These are phyloP conservation scores for Cryptophagus acutangulus DNA, from an alignment of 2,888 invertebrate species.

Conservation along the genomic window DNA sequence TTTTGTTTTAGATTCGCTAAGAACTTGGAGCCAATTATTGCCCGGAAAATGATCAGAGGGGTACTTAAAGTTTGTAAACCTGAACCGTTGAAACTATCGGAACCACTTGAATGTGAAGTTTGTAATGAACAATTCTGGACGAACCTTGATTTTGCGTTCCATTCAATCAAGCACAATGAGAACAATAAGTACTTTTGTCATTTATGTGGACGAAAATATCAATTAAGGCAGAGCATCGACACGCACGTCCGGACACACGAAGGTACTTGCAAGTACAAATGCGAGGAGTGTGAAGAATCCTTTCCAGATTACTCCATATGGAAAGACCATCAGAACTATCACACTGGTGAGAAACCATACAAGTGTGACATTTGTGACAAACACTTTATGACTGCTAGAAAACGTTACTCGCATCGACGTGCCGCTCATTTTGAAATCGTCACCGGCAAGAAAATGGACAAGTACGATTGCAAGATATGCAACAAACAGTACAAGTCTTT, in stretches of 20 bases:
- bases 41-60: too few species aligned
- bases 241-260: conserved; percentile 47
- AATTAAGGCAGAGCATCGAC: conserved; percentile 35
- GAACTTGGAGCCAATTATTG: too few species aligned
- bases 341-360: conserved; percentile 9
- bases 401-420: too few species aligned
- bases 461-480: too few species aligned
- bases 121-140: conserved; percentile 53
- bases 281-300: conserved; percentile 40
- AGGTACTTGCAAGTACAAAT: conserved; percentile 37
- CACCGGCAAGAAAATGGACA: too few species aligned
- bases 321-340: too few species aligned
- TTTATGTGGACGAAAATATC: conserved; percentile 34
- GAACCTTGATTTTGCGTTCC: too few species aligned
- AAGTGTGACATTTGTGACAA: conserved; percentile 15
- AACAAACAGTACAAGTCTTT: too few species aligned
- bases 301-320: too few species aligned
- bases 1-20: too few species aligned
- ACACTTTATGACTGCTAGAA: too few species aligned
- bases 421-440: too few species aligned
- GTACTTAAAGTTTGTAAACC: conserved; percentile 2
- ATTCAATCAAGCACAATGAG: conserved; percentile 32
- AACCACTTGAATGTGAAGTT: conserved; percentile 49
- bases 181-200: conserved; percentile 35
- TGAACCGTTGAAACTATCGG: conserved; percentile 19